These are phyloP conservation scores for Nasonia vitripennis DNA, from an alignment of 1,140 invertebrate genomes.

Conservation along the genomic window DNA sequence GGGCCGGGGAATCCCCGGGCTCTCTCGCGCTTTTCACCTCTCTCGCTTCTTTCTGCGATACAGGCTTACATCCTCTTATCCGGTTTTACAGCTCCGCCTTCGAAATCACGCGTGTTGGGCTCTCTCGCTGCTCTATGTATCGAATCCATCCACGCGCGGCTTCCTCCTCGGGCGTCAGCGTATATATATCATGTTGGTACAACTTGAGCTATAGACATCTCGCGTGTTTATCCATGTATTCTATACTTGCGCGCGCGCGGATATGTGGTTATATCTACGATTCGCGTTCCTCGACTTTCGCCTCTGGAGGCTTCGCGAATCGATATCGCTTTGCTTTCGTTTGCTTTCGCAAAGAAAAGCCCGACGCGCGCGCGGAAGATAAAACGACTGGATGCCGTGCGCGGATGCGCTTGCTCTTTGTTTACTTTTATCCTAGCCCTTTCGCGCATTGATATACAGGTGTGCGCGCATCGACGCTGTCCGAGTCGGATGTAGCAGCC, in stretches of 20 bases:
- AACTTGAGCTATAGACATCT: conserved; percentile 4
- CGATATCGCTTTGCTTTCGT: conserved; percentile 29
- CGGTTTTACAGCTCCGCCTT: conserved; percentile 38
- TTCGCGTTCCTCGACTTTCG: conserved; percentile 33
- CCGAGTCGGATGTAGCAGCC: background rate
- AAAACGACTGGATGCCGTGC: background rate
- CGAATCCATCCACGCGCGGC: conserved; percentile 45
- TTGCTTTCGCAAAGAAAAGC: background rate
- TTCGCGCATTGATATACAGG: background rate
- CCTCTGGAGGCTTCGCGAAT: conserved; percentile 43
- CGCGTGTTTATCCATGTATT: background rate
- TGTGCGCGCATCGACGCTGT: background rate
- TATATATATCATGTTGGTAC: background rate
- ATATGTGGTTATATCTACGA: background rate
- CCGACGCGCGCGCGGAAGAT: background rate
- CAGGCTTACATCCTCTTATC: conserved; percentile 15
- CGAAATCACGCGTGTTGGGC: conserved; percentile 18
- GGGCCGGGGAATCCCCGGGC: background rate
- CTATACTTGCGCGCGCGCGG: background rate
- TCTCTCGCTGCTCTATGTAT: background rate
- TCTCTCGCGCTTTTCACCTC: background rate
- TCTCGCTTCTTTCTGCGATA: background rate
- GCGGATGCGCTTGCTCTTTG: background rate
- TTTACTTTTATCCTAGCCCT: background rate
- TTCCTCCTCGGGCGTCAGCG: conserved; percentile 3